Percentiles rank a stretch among this genome's conserved stretches.
Evolutionary conservation across 2,888 invertebrate species (phyloP).

Genomic region (Caenorhabditis uteleia): DNA sequence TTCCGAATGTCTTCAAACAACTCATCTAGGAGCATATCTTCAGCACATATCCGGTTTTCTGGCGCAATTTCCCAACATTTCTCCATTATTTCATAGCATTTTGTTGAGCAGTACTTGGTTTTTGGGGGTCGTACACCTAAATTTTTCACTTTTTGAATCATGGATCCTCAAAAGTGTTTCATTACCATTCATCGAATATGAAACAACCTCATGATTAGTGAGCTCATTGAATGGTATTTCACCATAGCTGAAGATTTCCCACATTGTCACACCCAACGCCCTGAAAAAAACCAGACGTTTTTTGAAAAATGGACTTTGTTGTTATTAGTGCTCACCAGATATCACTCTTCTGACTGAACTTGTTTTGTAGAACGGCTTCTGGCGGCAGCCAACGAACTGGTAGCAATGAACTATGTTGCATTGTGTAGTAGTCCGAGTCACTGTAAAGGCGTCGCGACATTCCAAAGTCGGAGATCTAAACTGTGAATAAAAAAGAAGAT

Average conservation of each 20-base stretch:
- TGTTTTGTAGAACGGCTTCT: constrained; percentile 93
- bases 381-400: constrained; percentile 91
- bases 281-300: constrained; percentile 37
- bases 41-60: constrained; percentile 86
- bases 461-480: constrained; percentile 68
- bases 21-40: constrained; percentile 79
- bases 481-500: no score
- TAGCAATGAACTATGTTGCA: constrained; percentile 51
- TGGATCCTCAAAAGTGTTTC: background rate
- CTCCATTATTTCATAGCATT: constrained; percentile 85
- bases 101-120: constrained; percentile 87
- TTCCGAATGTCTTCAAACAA: background rate
- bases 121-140: constrained; percentile 85
- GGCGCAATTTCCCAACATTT: constrained; percentile 97
- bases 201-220: constrained; percentile 94
- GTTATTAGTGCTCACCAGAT: constrained; percentile 87
- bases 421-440: constrained; percentile 61
- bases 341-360: constrained; percentile 95
- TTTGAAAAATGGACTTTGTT: background rate
- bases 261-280: constrained; percentile 91
- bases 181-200: constrained; percentile 59
- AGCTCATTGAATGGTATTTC: constrained; percentile 92
- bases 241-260: constrained; percentile 98
- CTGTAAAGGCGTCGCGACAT: constrained; percentile 64
- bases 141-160: background rate